Evolutionary conservation across 2,113 vertebrate species (phyloP).

Genomic region (Orycteropus afer): DNA sequence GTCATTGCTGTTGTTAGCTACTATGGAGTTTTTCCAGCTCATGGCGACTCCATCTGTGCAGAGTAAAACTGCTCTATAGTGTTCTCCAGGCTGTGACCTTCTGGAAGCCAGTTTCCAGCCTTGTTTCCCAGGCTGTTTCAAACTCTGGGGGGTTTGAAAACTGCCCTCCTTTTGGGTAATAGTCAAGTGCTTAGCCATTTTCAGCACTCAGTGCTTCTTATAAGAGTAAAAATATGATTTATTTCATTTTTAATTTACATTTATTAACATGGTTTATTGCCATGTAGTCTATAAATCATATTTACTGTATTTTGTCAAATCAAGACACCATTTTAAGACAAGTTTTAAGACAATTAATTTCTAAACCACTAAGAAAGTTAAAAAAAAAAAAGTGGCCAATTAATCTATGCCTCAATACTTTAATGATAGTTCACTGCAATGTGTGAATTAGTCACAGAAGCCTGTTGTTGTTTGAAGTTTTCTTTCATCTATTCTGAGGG

Average conservation of each 20-base stretch:
- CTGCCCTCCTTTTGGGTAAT: neutral
- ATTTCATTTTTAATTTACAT: neutral
- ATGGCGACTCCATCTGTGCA: neutral
- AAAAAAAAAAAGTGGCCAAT: neutral
- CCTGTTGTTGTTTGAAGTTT: neutral
- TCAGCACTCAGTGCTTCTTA: neutral
- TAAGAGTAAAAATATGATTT: neutral
- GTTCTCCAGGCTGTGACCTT: neutral
- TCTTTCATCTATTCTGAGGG: neutral
- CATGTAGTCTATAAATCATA: neutral
- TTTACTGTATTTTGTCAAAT: neutral
- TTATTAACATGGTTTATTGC: neutral
- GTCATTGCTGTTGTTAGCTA: neutral
- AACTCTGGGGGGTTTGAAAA: neutral
- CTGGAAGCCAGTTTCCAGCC: neutral
- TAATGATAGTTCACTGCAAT: neutral
- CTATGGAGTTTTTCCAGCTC: fast-evolving
- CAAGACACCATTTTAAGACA: neutral
- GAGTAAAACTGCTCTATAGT: neutral
- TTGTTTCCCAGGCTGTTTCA: neutral
- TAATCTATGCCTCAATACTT: neutral
- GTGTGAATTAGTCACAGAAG: neutral
- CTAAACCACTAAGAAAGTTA: neutral
- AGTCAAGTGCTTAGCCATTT: neutral
- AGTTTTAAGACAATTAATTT: neutral